Evolutionary conservation across 2,888 invertebrate genomes (phyloP), one percentile per base, ranked within the genome.

Genomic region (Lacanobia wlatinum): DNA sequence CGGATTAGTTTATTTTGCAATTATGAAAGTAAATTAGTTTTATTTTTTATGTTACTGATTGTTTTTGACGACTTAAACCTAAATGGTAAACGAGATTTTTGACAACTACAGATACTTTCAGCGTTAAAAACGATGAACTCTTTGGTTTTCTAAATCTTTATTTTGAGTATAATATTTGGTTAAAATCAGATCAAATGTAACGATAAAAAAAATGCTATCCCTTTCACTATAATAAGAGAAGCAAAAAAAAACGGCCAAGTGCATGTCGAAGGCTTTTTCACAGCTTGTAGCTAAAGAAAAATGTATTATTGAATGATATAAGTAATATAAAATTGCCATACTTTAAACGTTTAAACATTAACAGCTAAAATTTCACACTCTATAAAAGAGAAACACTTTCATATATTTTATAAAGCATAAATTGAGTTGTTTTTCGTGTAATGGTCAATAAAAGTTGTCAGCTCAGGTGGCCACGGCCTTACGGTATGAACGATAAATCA

Each of bases 361-460:
- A 63, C 18, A 46, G 2, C 40, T 34, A 53, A 7, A 69, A 58
- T 40, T 52, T 64, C 48, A 23, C 64, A 69, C 61, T 61, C 21
- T 43, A 55, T 63, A 60, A 72, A 80, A 78, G 64, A 23, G 63
- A 70, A 66, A 80, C 59, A 72, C 70, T 77, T 58, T 74, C 64
- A 67, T 64, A 64, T 74, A 73, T 85, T 84, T 83, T 78, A 82
- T 82, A 79, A 84, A 82, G 67, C 78, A 70, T 86, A 84, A 87
- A 85, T 84, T 85, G 62, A 78, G 79, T 82, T 84, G 79, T 80
- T 87, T 84, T 80, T 74, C 74, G 60, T 73, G 74, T 88, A 87
- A 89, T 89, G 84, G 87, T 82, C 83, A 84, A 87, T 89, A 90
- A 90, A 90, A 88, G 83, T 84, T 87, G 80, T 86, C 84, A 88